Evolutionary conservation across 2,888 invertebrate genomes (phyloP), one percentile per base, ranked within the genome.

Genomic region (Calameuta pallipes): DNA sequence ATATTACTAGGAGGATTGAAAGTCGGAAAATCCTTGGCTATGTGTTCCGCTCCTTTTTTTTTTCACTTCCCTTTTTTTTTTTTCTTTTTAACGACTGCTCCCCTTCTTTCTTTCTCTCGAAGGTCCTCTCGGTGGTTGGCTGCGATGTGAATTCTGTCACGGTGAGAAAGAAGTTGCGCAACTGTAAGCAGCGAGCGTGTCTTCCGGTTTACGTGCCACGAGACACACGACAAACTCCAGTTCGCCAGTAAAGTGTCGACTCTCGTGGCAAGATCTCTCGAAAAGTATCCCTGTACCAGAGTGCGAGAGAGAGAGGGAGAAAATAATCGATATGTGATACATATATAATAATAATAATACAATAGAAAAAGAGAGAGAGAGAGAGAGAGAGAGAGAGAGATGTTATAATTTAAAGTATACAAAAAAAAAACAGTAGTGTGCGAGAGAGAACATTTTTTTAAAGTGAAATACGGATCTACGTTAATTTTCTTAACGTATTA

Each of bases 221-320:
- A 85, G 88, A 88, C 89, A 89, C 88, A 88, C 89, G 90, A 90
- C 88, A 89, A 87, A 87, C 81, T 83, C 80, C 76, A 81, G 79
- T 82, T 82, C 81, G 79, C 84, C 87, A 88, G 87, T 87, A 84
- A 88, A 84, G 85, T 84, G 41, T 23, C 41, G 41, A 41, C 41
- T 41, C 41, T 41, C 15, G 41, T 41, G 15, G 6, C 15, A 41
- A 23, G 15, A 41, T 41, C 41, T 41, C 6, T 2, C 41, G 41
- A 41, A 41, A 41, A 6, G 41, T 6, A 41, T 41, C 41, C 6
- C 41, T 23, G 41, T 15, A 1, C 6, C 23, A 34, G 34, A 35
- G 68, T n/a, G 33, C 33, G 70, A 74, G 33, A n/a, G 69, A 76
- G n/a, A 73, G 30, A 56, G 33, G 11, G 3, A 36, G 31, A 11